phyloP scores from a whole-genome alignment of 2,888 invertebrate species.

The Patella ulyssiponensis region DNA sequence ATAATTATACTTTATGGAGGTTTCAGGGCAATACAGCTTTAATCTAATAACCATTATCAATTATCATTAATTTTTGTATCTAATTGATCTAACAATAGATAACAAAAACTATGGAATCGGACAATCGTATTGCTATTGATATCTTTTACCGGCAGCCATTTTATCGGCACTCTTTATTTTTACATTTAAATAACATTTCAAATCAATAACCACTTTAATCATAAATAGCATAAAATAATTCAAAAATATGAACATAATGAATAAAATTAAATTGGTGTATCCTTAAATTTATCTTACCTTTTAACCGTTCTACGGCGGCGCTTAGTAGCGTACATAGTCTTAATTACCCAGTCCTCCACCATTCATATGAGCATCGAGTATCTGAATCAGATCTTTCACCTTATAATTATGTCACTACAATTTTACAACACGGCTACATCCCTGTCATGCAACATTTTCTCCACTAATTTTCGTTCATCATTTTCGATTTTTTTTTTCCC shows the following conservation, averaged over 20 bases:
- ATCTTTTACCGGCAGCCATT: too few species aligned
- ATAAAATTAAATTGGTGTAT: background rate
- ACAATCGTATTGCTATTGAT: too few species aligned
- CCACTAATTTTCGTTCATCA: too few species aligned
- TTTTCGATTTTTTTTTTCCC: too few species aligned
- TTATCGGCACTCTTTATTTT: too few species aligned
- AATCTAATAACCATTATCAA: too few species aligned
- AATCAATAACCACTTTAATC: background rate
- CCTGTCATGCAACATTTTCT: background rate
- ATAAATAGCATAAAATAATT: background rate
- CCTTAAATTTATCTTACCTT: slow-evolving; percentile 80
- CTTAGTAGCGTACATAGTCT: slow-evolving; percentile 96
- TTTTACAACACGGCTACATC: slow-evolving; percentile 3
- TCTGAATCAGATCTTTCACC: slow-evolving; percentile 6
- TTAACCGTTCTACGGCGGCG: slow-evolving; percentile 94
- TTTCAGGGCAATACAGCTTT: too few species aligned
- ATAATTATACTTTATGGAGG: too few species aligned
- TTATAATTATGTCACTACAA: slow-evolving; percentile 4
- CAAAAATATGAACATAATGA: too few species aligned
- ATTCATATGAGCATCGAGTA: slow-evolving; percentile 37
- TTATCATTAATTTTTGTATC: too few species aligned
- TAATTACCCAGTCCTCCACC: slow-evolving; percentile 65
- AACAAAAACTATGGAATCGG: too few species aligned
- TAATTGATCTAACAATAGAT: too few species aligned
- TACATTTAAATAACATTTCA: background rate